These are phyloP conservation scores for Telmatochromis brachygnathus DNA, from an alignment of 2,113 vertebrate genomes.

Conservation along the genomic window DNA sequence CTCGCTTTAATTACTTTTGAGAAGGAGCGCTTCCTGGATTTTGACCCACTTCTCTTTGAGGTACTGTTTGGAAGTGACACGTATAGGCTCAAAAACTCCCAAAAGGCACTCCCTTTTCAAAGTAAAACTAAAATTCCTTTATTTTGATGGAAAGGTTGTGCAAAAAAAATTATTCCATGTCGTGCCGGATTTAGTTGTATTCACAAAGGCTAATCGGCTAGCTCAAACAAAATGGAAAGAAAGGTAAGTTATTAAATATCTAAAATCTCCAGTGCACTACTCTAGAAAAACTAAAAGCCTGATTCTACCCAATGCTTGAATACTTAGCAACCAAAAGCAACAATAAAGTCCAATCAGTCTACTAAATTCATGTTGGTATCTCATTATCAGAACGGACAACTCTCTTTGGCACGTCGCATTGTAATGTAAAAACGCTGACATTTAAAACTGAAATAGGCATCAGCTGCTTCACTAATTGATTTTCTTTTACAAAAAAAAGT, in stretches of 20 bases:
- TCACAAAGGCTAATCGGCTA: not conserved
- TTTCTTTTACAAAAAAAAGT: not conserved
- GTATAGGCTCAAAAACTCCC: not conserved
- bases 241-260: not conserved
- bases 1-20: accelerated
- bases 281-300: not conserved
- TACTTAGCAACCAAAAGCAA: not conserved
- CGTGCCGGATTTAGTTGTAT: not conserved
- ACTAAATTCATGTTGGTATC: not conserved
- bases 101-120: not conserved
- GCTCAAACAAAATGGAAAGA: not conserved
- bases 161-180: not conserved
- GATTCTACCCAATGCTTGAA: not conserved
- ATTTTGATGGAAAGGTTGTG: not conserved
- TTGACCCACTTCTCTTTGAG: accelerated
- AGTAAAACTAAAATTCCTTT: not conserved
- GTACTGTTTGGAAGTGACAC: not conserved
- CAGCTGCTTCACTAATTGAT: not conserved
- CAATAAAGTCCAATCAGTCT: not conserved
- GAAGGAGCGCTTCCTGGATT: not conserved
- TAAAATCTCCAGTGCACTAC: not conserved
- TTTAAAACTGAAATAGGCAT: not conserved
- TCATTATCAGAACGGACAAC: accelerated
- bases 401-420: not conserved
- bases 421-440: not conserved